Evolutionary conservation across 2,113 vertebrate species (phyloP), one percentile per base, ranked within the genome.

Genomic region (Ophthalmolycus amberensis): DNA sequence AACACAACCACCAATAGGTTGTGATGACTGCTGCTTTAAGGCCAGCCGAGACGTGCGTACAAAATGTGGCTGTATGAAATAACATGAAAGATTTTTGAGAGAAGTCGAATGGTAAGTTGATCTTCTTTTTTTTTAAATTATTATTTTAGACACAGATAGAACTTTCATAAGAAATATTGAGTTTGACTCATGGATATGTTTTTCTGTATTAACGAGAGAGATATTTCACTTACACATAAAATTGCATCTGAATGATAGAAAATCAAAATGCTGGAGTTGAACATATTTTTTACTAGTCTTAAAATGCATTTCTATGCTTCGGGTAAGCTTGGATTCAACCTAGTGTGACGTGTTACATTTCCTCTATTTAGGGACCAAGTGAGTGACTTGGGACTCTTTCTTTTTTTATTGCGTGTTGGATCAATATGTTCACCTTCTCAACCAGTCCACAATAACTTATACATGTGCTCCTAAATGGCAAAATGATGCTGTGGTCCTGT

Each of bases 1-100:
- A 77, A 90, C 87, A 80, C 81, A 92, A 86, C 88, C 89, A 74
- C 85, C 86, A 68, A 82, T 76, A 80, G 64, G 58, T 80, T 71
- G 80, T 44, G 75, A 80, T 82, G 71, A 67, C 68, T 75, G 40
- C 50, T 62, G 68, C 75, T 85, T 66, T 62, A 62, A 67, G 42
- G 27, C 22, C 46, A 5, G n/a, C 63, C 48, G 62, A 71, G 40
- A 77, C 9, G 6, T 82, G 60, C 0, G 1, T 9, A 2, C 2
- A 48, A 64, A 63, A 65, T 73, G 25, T 22, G 38, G 7, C 1
- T 37, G 18, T 20, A 38, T 15, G 25, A 77, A 42, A 63, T 60
- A 60, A 60, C 20, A 22, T 70, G 22, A 65, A 59, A 44, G 46
- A 7, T 15, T n/a, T 34, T 15, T n/a, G 9, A 22, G n/a, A 38